Conservation (phyloP, 2,113 vertebrate genomes). For the Ophiodon elongatus region DNA sequence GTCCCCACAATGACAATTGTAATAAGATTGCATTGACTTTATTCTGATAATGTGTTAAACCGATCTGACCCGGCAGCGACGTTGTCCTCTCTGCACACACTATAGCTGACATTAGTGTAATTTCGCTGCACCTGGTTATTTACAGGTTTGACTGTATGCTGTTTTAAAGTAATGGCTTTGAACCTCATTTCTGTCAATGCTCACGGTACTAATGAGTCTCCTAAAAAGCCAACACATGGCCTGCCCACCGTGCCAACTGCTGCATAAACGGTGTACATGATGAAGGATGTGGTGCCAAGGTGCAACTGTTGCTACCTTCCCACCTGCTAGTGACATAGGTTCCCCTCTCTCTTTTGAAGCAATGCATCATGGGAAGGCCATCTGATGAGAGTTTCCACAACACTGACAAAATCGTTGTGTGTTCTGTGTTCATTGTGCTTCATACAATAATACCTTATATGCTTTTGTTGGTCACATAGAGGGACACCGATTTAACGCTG, state of each 20-base stretch:
- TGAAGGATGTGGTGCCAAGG: slow-evolving; percentile 60
- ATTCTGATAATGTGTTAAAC: neutral
- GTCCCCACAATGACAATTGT: neutral
- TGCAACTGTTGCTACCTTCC: slow-evolving; percentile 54
- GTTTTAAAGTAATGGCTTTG: slow-evolving; percentile 29
- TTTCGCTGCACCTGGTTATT: neutral
- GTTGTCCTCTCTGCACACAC: neutral
- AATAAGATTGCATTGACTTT: neutral
- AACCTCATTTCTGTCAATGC: slow-evolving; percentile 38
- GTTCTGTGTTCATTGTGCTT: slow-evolving; percentile 37
- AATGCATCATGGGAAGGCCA: slow-evolving; percentile 58
- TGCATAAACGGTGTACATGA: slow-evolving; percentile 60
- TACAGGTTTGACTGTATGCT: neutral
- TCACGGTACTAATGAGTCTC: slow-evolving; percentile 43
- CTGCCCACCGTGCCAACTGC: slow-evolving; percentile 49
- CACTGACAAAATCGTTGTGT: slow-evolving; percentile 21
- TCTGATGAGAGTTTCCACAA: slow-evolving; percentile 59
- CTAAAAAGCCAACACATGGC: slow-evolving; percentile 66
- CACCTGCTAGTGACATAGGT: slow-evolving; percentile 65
- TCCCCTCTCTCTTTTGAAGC: slow-evolving; percentile 37
- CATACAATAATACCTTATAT: slow-evolving; percentile 52
- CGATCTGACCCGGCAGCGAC: neutral
- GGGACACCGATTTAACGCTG: slow-evolving; percentile 50
- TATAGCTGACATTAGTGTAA: neutral
- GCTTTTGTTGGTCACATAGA: slow-evolving; percentile 21